phyloP scores from a whole-genome alignment of 2,888 invertebrate species.

The Leptopilina syphax region DNA sequence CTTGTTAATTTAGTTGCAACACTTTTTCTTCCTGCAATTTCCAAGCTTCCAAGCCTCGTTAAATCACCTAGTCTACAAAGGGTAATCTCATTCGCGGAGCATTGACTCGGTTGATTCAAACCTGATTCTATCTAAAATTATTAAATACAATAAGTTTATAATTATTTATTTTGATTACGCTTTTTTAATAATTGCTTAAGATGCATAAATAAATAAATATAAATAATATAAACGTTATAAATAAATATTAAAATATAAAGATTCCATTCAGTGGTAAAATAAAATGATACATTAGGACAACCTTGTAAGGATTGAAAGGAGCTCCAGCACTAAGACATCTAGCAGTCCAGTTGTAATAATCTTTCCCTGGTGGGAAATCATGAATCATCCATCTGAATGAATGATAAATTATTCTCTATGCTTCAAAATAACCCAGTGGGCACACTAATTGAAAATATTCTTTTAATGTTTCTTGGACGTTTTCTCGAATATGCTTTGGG shows the following conservation, averaged over 20 bases:
- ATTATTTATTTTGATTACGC: no score
- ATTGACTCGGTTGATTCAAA: constrained; percentile 81
- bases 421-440: no score
- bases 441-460: no score
- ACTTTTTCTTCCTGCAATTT: constrained; percentile 86
- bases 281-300: constrained; percentile 61
- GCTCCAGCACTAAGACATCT: constrained; percentile 88
- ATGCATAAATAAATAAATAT: neutral
- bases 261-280: neutral
- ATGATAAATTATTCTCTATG: neutral
- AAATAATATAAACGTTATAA: no score
- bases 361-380: constrained; percentile 86
- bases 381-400: constrained; percentile 89
- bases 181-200: neutral
- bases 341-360: constrained; percentile 94
- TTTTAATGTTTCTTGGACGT: no score
- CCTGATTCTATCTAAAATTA: constrained; percentile 79
- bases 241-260: no score
- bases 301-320: constrained; percentile 88
- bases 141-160: no score
- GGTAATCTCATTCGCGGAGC: constrained; percentile 79
- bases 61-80: constrained; percentile 89
- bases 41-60: constrained; percentile 84
- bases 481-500: no score
- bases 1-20: constrained; percentile 84